Conservation (phyloP, 23 tunicate genomes). For the Botrylloides violaceus region DNA sequence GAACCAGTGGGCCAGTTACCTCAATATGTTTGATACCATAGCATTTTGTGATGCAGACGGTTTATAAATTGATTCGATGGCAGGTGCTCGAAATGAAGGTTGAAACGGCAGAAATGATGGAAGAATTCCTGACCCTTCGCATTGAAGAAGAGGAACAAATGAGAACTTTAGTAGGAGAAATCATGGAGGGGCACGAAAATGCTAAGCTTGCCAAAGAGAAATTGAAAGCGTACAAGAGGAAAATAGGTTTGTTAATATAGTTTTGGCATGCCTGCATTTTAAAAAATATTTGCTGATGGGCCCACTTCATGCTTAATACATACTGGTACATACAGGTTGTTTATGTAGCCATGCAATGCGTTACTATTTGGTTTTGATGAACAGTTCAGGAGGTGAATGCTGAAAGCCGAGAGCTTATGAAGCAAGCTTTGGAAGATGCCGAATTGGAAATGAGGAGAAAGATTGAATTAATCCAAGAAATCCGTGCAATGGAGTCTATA, state of each 20-base stretch:
- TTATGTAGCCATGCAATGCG: too few species aligned
- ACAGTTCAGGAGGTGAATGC: conserved; percentile 75
- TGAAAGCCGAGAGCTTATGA: conserved; percentile 85
- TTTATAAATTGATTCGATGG: too few species aligned
- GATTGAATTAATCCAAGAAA: conserved; percentile 63
- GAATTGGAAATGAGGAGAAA: conserved; percentile 89
- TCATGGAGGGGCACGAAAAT: conserved; percentile 52
- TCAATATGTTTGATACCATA: too few species aligned
- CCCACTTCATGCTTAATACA: too few species aligned
- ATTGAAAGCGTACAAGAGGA: conserved; percentile 56
- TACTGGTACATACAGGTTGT: too few species aligned
- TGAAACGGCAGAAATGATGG: conserved; percentile 88
- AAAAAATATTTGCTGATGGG: too few species aligned
- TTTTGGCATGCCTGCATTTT: too few species aligned
- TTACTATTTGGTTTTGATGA: too few species aligned
- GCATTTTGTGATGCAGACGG: too few species aligned
- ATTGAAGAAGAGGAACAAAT: conserved; percentile 85
- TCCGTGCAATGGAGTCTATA: conserved; percentile 76
- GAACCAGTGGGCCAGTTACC: too few species aligned
- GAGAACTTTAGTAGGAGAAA: conserved; percentile 65
- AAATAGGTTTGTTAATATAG: conserved; percentile 31
- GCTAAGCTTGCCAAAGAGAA: conserved; percentile 42
- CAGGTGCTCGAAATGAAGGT: conserved; percentile 63
- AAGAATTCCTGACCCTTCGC: conserved; percentile 61
- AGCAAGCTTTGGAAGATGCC: conserved; percentile 75